These are phyloP conservation scores for Vesta saturnalis DNA, from an alignment of 2,888 invertebrate species.

Conservation along the genomic window DNA sequence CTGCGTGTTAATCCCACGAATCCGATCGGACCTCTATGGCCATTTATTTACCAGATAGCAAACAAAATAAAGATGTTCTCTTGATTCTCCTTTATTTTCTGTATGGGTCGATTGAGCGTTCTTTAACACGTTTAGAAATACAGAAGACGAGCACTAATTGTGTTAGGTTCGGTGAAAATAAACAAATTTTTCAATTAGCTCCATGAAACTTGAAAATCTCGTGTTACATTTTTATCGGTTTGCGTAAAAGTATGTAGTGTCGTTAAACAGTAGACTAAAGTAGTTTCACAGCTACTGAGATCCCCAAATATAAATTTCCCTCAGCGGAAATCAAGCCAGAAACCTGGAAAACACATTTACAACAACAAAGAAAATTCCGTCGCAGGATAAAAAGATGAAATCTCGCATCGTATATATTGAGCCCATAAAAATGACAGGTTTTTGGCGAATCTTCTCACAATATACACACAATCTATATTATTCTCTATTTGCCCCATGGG, in stretches of 20 bases:
- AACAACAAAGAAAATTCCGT: slow-evolving; percentile 55
- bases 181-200: too few relatives aligned
- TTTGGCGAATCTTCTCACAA: slow-evolving; percentile 50
- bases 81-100: slow-evolving; percentile 28
- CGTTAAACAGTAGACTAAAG: slow-evolving; percentile 35
- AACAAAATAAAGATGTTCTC: slow-evolving; percentile 26
- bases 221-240: slow-evolving; percentile 21
- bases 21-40: slow-evolving; percentile 27
- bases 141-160: background rate
- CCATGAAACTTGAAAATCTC: slow-evolving; percentile 25
- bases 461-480: slow-evolving; percentile 52
- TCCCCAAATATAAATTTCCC: slow-evolving; percentile 58
- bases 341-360: slow-evolving; percentile 54
- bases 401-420: slow-evolving; percentile 53
- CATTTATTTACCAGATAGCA: slow-evolving; percentile 32
- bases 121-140: background rate
- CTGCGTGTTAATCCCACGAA: slow-evolving; percentile 28
- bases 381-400: slow-evolving; percentile 54
- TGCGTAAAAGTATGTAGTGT: slow-evolving; percentile 28
- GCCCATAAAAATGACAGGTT: slow-evolving; percentile 56
- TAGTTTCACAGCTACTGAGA: slow-evolving; percentile 39
- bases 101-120: slow-evolving; percentile 20
- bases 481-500: slow-evolving; percentile 52
- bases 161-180: too few relatives aligned
- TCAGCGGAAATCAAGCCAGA: slow-evolving; percentile 58